phyloP scores from a whole-genome alignment of 2,888 invertebrate genomes.

The Hypolimnas misippus region DNA sequence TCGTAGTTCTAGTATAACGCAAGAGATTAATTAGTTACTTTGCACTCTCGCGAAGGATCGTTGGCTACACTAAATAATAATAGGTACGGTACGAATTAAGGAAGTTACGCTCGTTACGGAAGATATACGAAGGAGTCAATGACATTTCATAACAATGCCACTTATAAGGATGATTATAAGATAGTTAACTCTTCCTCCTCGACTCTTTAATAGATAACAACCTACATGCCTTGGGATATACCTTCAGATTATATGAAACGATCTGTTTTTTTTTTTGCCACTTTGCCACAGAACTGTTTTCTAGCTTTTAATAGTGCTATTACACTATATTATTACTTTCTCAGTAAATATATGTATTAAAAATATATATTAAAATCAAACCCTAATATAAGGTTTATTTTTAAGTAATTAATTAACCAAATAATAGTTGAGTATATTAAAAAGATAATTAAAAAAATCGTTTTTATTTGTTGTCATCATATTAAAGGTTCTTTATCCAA shows the following conservation, averaged over 20 bases:
- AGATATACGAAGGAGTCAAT: slow-evolving; percentile 25
- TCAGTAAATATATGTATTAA: too few relatives aligned
- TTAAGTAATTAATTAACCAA: too few relatives aligned
- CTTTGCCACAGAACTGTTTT: too few relatives aligned
- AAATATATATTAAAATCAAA: too few relatives aligned
- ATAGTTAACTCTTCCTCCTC: slow-evolving; percentile 9
- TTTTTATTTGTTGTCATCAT: too few relatives aligned
- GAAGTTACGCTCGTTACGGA: slow-evolving; percentile 23
- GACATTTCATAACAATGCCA: slow-evolving; percentile 20
- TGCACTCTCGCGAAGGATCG: slow-evolving; percentile 17
- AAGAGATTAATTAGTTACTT: slow-evolving; percentile 17
- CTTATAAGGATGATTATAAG: slow-evolving; percentile 8
- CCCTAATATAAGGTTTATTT: too few relatives aligned
- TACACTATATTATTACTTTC: too few relatives aligned
- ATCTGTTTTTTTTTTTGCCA: too few relatives aligned
- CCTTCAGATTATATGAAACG: background rate
- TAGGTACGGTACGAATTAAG: slow-evolving; percentile 26
- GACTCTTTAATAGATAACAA: slow-evolving; percentile 11
- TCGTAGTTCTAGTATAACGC: slow-evolving; percentile 17
- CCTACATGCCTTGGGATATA: background rate
- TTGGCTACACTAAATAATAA: slow-evolving; percentile 20
- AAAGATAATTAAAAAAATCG: too few relatives aligned
- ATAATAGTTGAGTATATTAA: too few relatives aligned
- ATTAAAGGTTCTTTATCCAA: too few relatives aligned
- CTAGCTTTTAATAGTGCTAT: too few relatives aligned